Evolutionary conservation across 1,140 invertebrate species (phyloP), one percentile per base, ranked within the genome.

Genomic region (Drepana arcuata): DNA sequence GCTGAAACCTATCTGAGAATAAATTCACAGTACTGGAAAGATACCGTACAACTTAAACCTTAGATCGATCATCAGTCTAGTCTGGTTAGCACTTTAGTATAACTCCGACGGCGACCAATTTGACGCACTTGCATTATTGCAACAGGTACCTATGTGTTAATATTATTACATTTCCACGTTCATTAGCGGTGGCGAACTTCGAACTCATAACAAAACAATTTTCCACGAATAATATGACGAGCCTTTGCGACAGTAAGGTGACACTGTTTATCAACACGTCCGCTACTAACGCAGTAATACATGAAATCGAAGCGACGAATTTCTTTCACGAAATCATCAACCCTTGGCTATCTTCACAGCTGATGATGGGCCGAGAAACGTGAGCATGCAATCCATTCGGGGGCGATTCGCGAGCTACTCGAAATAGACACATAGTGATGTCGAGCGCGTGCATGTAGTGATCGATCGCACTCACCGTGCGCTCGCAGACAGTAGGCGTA

Each of bases 381-480:
- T 40, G 48, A 49, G 39, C 44, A 48, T 41, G 39, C 48, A 46
- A 47, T 56, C 52, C 47, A 61, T 56, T 47, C 24, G 45, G 52
- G 44, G 40, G 46, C 34, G 47, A 41, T 67, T 66, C 50, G 61
- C 60, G 64, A 74, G 70, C 67, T 54, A 61, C 69, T 78, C 62
- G 57, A 80, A 78, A 80, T 80, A 80, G 73, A 75, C 48, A 67
- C 54, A 26, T 42, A 57, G 45, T 54, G 51, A 46, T 63, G 62
- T 57, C 38, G 47, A 48, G 64, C 65, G 67, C 62, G 70, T 69
- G 71, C 58, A 72, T 72, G 63, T 65, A 72, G 53, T 60, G 56
- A 72, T 68, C 65, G 72, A 68, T 66, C 71, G 72, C 72, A 74
- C 77, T 81, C 73, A 81, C 77, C 77, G 73, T 75, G 75, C 75